phyloP scores from a whole-genome alignment of 2,797 vertebrate species.

The Molossus molossus region DNA sequence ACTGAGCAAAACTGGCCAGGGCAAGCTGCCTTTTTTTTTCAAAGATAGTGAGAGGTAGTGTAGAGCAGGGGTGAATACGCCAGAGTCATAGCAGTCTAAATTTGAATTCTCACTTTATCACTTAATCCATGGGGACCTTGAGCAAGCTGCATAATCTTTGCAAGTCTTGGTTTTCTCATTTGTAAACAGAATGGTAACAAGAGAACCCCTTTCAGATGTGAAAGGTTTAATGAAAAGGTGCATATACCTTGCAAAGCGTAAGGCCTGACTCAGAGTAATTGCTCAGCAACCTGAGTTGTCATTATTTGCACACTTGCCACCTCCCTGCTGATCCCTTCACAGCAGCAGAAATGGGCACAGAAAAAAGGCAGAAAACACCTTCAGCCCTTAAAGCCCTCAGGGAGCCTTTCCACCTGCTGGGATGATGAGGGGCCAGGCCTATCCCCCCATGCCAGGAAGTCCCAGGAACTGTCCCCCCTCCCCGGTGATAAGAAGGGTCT shows the following conservation, averaged over 20 bases:
- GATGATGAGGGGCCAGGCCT: background rate
- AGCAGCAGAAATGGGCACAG: constrained; percentile 21
- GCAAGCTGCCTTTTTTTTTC: background rate
- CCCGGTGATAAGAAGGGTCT: background rate
- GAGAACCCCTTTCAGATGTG: background rate
- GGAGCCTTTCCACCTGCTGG: background rate
- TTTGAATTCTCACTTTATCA: constrained; percentile 51
- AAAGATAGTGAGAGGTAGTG: background rate
- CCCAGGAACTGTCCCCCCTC: background rate
- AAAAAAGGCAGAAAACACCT: background rate
- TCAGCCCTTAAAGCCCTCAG: background rate
- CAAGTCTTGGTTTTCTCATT: constrained; percentile 33
- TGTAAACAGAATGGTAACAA: background rate
- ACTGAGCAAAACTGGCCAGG: no score
- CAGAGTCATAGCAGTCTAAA: background rate
- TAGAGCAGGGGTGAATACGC: background rate
- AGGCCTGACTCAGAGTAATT: constrained; percentile 3
- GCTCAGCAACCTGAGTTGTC: background rate
- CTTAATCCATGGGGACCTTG: background rate
- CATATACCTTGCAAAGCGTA: background rate
- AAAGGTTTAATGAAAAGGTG: background rate
- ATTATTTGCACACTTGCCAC: background rate
- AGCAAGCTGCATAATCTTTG: background rate
- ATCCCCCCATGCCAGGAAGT: background rate
- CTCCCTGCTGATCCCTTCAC: background rate